Percentiles rank a stretch among this genome's conserved stretches.
phyloP scores from a whole-genome alignment of 2,888 invertebrate species.

The Cephus pulcher region DNA sequence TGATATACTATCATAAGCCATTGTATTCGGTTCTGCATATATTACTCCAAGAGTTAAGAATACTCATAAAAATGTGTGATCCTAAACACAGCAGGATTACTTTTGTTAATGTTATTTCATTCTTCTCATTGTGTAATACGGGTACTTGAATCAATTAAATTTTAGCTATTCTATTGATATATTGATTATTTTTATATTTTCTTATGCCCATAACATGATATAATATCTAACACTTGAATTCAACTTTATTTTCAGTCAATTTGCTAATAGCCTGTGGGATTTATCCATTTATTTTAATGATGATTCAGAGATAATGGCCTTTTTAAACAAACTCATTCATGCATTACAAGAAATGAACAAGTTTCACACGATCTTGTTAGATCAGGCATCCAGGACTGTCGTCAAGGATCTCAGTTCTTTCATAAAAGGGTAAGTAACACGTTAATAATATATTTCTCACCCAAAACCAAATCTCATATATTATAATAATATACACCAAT shows the following conservation, averaged over 20 bases:
- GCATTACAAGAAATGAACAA: constrained; percentile 93
- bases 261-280: constrained; percentile 91
- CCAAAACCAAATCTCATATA: not conserved
- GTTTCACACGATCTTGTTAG: constrained; percentile 89
- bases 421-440: constrained; percentile 81
- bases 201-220: not conserved
- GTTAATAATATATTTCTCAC: not conserved
- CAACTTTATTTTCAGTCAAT: constrained; percentile 71
- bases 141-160: not conserved
- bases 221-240: not conserved
- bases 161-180: not conserved
- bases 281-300: constrained; percentile 88
- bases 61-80: not conserved
- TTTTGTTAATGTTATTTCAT: not conserved
- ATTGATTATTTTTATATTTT: not conserved
- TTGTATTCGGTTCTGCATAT: constrained; percentile 16
- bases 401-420: constrained; percentile 90
- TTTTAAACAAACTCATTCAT: constrained; percentile 81
- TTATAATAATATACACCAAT: not conserved
- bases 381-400: constrained; percentile 92
- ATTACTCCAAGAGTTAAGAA: not conserved
- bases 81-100: not conserved
- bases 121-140: no score
- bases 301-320: constrained; percentile 84
- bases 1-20: constrained; percentile 25